Conservation (phyloP, 2,113 vertebrate species). For the Amia ocellicauda region DNA sequence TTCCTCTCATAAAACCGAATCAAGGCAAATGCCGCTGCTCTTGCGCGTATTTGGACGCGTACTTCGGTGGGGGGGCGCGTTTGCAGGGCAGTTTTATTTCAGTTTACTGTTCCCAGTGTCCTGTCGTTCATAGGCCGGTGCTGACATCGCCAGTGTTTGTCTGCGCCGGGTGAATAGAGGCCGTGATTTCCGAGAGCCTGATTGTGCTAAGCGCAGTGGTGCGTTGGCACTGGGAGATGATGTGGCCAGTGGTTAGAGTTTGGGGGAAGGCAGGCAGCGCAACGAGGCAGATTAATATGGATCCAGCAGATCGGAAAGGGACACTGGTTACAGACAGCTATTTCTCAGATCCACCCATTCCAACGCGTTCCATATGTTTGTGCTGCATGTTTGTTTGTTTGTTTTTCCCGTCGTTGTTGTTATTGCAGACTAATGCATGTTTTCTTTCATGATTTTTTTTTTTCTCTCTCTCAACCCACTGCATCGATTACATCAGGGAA, state of each 20-base stretch:
- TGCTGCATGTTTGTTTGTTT: background rate
- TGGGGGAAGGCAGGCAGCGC: conserved; percentile 10
- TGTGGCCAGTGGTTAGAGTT: conserved; percentile 9
- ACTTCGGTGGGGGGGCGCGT: too few species aligned
- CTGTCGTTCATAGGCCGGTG: background rate
- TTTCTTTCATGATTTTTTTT: too few species aligned
- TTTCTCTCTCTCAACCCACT: too few species aligned
- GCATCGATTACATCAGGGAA: too few species aligned
- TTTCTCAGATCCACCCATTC: conserved; percentile 24
- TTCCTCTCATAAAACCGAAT: conserved; percentile 46
- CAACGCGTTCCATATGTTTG: conserved; percentile 31
- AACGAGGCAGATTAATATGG: conserved; percentile 2
- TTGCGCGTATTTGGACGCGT: too few species aligned
- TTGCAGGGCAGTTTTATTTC: background rate
- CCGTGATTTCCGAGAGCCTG: background rate
- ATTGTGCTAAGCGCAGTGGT: background rate
- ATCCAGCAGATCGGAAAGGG: conserved; percentile 5
- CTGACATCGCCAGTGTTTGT: background rate
- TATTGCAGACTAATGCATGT: too few species aligned
- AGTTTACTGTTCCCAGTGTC: background rate
- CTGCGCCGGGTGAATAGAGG: background rate
- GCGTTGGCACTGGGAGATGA: conserved; percentile 12
- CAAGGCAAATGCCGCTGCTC: conserved; percentile 14
- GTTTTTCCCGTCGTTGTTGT: background rate
- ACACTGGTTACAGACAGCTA: conserved; percentile 11